Evolutionary conservation across 2,888 invertebrate genomes (phyloP).

Genomic region (Lycia hirtaria): DNA sequence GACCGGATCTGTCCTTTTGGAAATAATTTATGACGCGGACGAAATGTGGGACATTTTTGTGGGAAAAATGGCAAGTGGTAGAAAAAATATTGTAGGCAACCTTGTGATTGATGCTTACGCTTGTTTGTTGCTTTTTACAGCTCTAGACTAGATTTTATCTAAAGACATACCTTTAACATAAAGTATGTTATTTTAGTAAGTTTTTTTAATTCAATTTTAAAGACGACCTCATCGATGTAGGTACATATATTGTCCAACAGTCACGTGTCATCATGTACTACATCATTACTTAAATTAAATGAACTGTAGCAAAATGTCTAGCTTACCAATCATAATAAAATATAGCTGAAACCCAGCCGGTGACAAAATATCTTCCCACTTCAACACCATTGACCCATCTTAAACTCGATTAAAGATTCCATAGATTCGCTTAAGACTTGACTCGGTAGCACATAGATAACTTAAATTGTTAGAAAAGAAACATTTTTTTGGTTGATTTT

Average conservation of each 20-base stretch:
- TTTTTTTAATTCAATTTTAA: background rate
- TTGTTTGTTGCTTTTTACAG: slow-evolving; percentile 9
- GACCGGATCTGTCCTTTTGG: slow-evolving; percentile 54
- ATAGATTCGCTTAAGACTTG: slow-evolving; percentile 17
- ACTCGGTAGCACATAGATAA: background rate
- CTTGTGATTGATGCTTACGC: slow-evolving; percentile 15
- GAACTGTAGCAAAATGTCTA: too few relatives aligned
- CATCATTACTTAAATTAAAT: too few relatives aligned
- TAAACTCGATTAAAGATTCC: slow-evolving; percentile 23
- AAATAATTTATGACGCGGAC: slow-evolving; percentile 62
- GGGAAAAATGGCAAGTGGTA: slow-evolving; percentile 17
- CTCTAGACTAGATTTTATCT: background rate
- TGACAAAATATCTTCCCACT: slow-evolving; percentile 3
- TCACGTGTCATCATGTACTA: too few relatives aligned
- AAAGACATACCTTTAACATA: background rate
- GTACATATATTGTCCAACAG: too few relatives aligned
- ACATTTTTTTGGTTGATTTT: background rate
- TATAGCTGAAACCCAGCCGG: background rate
- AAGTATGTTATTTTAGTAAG: background rate
- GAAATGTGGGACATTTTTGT: slow-evolving; percentile 29
- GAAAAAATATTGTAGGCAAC: slow-evolving; percentile 27
- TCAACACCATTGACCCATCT: slow-evolving; percentile 7
- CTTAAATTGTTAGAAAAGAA: slow-evolving; percentile 1
- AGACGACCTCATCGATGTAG: too few relatives aligned
- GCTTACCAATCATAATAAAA: too few relatives aligned